Evolutionary conservation across 2,113 vertebrate species (phyloP).

Genomic region (Epinephelus lanceolatus): DNA sequence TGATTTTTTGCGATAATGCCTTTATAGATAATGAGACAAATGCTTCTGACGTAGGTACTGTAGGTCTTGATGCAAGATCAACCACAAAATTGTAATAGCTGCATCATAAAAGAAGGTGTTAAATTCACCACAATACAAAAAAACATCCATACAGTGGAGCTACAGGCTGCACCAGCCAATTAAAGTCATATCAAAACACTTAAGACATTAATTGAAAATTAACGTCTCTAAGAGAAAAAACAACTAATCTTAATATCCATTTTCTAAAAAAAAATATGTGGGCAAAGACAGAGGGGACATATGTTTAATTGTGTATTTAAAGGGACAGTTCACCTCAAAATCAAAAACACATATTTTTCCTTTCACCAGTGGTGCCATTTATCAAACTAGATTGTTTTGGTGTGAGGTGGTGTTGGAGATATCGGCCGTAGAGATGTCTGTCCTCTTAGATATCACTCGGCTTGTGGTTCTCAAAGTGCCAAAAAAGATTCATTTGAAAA

Average conservation of each 20-base stretch:
- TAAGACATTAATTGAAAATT: background rate
- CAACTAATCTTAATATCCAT: background rate
- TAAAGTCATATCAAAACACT: background rate
- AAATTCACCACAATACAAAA: background rate
- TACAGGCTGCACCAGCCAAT: background rate
- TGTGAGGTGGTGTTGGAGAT: too few species aligned
- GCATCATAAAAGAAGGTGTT: background rate
- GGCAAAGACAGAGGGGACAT: too few species aligned
- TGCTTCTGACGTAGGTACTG: background rate
- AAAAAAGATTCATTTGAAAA: too few species aligned
- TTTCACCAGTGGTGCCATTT: too few species aligned
- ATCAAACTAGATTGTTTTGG: too few species aligned
- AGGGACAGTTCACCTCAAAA: too few species aligned
- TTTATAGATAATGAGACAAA: conserved; percentile 13
- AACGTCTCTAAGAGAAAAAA: background rate
- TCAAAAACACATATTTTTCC: too few species aligned
- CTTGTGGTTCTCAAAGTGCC: too few species aligned
- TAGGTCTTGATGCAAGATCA: background rate
- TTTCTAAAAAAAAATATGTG: background rate
- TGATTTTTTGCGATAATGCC: conserved; percentile 1
- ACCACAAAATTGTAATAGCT: background rate
- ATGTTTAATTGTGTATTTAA: too few species aligned
- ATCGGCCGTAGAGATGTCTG: too few species aligned
- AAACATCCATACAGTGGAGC: background rate
- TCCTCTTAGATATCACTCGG: too few species aligned